Base-by-base conservation (phyloP, 2,888 invertebrate species). In the Glaucopsyche alexis region DNA sequence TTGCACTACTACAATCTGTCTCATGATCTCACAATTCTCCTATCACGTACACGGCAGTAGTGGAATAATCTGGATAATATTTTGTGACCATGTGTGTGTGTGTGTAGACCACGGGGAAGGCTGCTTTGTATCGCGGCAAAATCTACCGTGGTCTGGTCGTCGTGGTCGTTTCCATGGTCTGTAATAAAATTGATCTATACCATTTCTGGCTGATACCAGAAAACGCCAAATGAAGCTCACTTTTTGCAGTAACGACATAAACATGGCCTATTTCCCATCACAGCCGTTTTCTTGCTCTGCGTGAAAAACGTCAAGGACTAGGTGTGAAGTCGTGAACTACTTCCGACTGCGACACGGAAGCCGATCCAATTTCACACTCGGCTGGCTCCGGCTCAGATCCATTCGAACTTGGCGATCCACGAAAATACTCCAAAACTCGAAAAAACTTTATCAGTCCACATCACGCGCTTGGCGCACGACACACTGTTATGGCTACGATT, bases 271-370 rank as follows among this genome's bases (percentile, higher is more conserved):
- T 38, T 60, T 29, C 29, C 60, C 60, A 60, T 38, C 50, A 50
- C 50, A n/a, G 7, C 60, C 60, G 60, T 13, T 29, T 14, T 60
- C 11, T 29, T 29, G 29, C 11, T 11, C 8, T 19, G 60, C 60
- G 38, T 60, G 60, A 67, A 45, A 67, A 45, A 67, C 42, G n/a
- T n/a, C 67, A 67, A 67, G 67, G 67, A 67, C 45, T 11, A 67
- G 19, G 45, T 66, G 16, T n/a, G 45, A 47, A 14, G 19, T 19
- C 45, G 16, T n/a, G 45, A 47, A 14, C 7, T 7, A 69, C 69
- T 69, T 69, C 69, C 69, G 69, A 49, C 45, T 49, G 16, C 45
- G 19, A 29, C 47, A 7, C 47, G 47, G 69, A 49, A 69, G 14
- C 11, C 49, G 19, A 49, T 14, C 38, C 69, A 69, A 69, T 69